These are phyloP conservation scores for Timema podura DNA, from an alignment of 2,888 invertebrate genomes.

Conservation along the genomic window DNA sequence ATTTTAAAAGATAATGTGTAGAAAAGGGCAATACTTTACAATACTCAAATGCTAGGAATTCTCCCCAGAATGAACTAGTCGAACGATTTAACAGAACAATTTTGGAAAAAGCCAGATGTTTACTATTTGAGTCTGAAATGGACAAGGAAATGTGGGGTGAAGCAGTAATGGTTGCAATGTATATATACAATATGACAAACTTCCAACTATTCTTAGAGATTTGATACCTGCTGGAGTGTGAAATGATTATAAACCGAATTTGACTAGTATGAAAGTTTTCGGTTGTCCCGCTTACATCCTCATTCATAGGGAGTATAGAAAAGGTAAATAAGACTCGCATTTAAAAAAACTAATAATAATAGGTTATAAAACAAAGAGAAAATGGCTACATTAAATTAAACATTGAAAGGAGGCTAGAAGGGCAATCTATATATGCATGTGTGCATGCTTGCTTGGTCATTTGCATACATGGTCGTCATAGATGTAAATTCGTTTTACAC, in stretches of 20 bases:
- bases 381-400: background rate
- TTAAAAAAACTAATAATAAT: background rate
- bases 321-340: background rate
- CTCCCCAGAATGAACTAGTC: background rate
- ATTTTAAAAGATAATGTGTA: background rate
- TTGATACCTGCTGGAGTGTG: background rate
- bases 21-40: background rate
- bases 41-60: background rate
- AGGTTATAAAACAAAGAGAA: background rate
- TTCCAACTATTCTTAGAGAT: background rate
- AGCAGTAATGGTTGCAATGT: background rate
- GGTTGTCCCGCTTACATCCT: background rate
- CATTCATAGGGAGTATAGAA: background rate
- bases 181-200: background rate
- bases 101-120: background rate
- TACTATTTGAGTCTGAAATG: conserved; percentile 2
- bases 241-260: background rate
- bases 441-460: too few species aligned
- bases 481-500: too few species aligned
- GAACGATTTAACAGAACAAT: background rate
- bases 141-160: conserved; percentile 5
- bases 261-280: background rate
- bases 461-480: too few species aligned
- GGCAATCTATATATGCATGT: too few species aligned
- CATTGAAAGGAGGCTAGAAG: too few species aligned